Percentiles rank a stretch among this genome's conserved stretches.
Conservation (phyloP, 1,140 invertebrate genomes). For the Tenebrio molitor region DNA sequence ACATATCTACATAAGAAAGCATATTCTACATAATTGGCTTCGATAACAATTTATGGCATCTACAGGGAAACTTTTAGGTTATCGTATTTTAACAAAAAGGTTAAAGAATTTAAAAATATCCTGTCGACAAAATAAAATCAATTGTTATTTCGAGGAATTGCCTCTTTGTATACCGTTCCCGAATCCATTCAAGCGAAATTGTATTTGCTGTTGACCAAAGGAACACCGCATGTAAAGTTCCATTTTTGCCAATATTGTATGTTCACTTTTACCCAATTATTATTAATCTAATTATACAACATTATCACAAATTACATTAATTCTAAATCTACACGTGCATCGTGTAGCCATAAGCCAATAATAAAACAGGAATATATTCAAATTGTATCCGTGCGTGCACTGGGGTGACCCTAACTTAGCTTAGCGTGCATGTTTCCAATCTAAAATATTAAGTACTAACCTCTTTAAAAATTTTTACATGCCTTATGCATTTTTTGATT, state of each 20-base stretch:
- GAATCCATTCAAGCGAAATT: not conserved
- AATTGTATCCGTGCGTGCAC: constrained; percentile 46
- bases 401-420: constrained; percentile 45
- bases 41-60: no score
- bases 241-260: not conserved
- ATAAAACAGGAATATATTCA: constrained; percentile 46
- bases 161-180: not conserved
- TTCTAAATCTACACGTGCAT: constrained; percentile 46
- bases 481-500: constrained; percentile 31
- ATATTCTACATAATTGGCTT: no score
- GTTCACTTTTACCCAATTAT: constrained; percentile 22
- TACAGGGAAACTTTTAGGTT: no score
- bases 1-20: no score
- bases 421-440: constrained; percentile 44
- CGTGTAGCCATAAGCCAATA: constrained; percentile 47
- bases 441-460: constrained; percentile 37
- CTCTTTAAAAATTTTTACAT: constrained; percentile 30
- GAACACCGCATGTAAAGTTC: not conserved
- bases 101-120: no score
- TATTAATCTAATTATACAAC: constrained; percentile 20
- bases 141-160: no score
- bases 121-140: no score
- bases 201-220: constrained; percentile 21
- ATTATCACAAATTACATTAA: constrained; percentile 21
- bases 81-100: no score